phyloP scores from a whole-genome alignment of 37 sponge, comb jelly and placozoan genomes.

The Tethya wilhelma region DNA sequence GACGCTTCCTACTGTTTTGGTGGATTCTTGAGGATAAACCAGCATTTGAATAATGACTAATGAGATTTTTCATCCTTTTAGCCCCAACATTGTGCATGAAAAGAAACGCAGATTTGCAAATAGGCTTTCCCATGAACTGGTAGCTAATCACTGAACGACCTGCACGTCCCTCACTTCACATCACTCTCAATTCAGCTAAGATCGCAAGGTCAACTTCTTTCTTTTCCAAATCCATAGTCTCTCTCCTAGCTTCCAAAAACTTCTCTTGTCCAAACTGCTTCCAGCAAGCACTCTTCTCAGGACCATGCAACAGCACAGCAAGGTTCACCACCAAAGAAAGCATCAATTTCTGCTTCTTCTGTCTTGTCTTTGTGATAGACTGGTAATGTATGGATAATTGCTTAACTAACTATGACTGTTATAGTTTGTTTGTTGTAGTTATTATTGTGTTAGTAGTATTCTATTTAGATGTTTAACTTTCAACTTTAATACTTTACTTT shows the following conservation, averaged over 20 bases:
- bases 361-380: too few species aligned
- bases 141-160: background rate
- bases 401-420: too few species aligned
- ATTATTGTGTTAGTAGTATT: too few species aligned
- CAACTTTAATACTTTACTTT: too few species aligned
- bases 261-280: slow-evolving; percentile 7
- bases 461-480: too few species aligned
- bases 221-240: background rate
- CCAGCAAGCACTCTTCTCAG: slow-evolving; percentile 14
- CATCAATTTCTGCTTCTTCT: too few species aligned
- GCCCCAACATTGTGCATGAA: background rate
- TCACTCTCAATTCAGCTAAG: slow-evolving; percentile 1
- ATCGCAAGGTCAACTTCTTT: slow-evolving; percentile 10
- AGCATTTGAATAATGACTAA: background rate
- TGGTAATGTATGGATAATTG: too few species aligned
- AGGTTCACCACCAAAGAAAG: slow-evolving; percentile 4
- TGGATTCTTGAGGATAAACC: slow-evolving; percentile 14
- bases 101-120: slow-evolving; percentile 13
- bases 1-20: slow-evolving; percentile 1
- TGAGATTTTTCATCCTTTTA: background rate
- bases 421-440: too few species aligned
- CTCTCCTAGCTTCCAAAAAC: background rate
- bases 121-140: background rate
- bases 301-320: slow-evolving; percentile 3
- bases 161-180: background rate